Conservation (phyloP, 2,888 invertebrate genomes). For the Kuschelorhynchus macadamiae region DNA sequence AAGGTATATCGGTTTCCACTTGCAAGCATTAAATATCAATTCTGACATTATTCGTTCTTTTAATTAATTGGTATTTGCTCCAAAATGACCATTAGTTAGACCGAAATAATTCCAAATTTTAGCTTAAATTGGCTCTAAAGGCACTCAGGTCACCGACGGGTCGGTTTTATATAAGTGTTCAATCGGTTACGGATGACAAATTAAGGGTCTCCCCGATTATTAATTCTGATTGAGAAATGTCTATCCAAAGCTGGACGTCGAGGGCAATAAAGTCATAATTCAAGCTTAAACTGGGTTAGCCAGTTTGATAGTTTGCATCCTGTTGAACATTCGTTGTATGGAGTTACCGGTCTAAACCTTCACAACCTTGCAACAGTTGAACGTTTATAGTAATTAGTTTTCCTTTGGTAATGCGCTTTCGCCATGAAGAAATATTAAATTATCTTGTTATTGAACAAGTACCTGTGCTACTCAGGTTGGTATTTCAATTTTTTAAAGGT, state of each 20-base stretch:
- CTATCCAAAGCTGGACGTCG: conserved; percentile 25
- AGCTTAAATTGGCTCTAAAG: not conserved
- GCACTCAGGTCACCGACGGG: not conserved
- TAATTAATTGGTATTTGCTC: too few species aligned
- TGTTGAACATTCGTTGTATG: conserved; percentile 22
- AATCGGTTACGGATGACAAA: conserved; percentile 25
- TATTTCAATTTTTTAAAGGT: too few species aligned
- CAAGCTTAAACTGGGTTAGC: conserved; percentile 31
- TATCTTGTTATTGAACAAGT: too few species aligned
- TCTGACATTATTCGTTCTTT: too few species aligned
- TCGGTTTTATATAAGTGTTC: not conserved
- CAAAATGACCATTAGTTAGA: too few species aligned
- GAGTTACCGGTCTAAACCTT: conserved; percentile 17
- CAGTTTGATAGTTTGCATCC: conserved; percentile 28
- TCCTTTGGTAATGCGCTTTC: not conserved
- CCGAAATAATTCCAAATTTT: not conserved
- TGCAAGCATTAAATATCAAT: too few species aligned
- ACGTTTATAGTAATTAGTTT: conserved; percentile 8
- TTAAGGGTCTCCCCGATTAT: conserved; percentile 34
- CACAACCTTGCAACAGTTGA: conserved; percentile 13
- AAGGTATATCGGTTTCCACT: too few species aligned
- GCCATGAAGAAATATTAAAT: too few species aligned
- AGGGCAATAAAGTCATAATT: conserved; percentile 36
- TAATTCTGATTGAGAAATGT: conserved; percentile 41
- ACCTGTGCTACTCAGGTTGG: too few species aligned